Conservation (phyloP, 2,113 vertebrate genomes). For the Phyllostomus discolor region DNA sequence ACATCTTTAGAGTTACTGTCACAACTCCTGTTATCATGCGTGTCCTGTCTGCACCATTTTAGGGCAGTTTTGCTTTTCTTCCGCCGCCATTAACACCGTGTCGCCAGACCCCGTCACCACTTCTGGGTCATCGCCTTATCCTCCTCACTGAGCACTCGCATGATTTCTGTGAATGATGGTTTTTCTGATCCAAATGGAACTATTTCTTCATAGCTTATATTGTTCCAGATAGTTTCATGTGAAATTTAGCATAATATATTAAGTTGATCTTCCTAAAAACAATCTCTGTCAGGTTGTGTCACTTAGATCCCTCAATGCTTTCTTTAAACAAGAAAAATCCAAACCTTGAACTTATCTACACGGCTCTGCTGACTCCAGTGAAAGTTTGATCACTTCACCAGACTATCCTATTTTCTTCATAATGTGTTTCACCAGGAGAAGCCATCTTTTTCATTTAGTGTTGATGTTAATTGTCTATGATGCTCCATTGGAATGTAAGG, state of each 20-base stretch:
- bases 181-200: background rate
- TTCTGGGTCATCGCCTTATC: background rate
- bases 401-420: background rate
- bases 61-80: background rate
- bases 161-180: background rate
- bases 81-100: too few relatives aligned
- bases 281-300: background rate
- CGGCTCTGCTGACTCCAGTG: background rate
- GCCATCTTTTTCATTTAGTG: too few relatives aligned
- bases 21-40: too few relatives aligned
- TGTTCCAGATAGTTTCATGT: background rate
- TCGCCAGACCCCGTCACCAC: rapidly evolving
- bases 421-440: background rate
- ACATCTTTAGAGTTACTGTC: background rate
- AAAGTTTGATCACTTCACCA: background rate
- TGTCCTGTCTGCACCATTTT: background rate
- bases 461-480: background rate
- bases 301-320: background rate
- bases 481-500: background rate
- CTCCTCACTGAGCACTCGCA: background rate
- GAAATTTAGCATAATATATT: background rate
- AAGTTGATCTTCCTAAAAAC: background rate
- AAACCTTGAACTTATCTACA: background rate
- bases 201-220: background rate
- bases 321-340: background rate